Conservation (phyloP, 2,113 vertebrate species). For the Gorilla gorilla region DNA sequence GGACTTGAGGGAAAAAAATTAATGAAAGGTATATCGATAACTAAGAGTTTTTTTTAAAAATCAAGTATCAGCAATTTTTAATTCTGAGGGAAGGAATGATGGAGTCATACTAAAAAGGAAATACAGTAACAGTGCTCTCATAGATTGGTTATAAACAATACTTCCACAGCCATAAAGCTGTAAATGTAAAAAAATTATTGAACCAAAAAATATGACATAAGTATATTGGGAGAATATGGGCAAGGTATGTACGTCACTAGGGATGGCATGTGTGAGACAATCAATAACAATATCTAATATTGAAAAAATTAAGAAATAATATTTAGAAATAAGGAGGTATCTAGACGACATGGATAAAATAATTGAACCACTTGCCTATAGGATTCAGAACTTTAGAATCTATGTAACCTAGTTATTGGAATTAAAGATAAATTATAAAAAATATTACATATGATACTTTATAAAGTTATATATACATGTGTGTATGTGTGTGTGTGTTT, state of each 20-base stretch:
- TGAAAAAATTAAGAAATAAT: not conserved
- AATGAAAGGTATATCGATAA: not conserved
- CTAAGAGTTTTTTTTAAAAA: not conserved
- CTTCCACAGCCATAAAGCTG: not conserved
- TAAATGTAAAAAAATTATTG: not conserved
- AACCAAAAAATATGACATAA: not conserved
- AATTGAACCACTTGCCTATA: not conserved
- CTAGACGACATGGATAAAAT: not conserved
- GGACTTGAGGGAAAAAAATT: not conserved
- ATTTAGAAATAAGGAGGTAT: not conserved
- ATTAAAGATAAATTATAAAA: not conserved
- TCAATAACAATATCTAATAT: not conserved
- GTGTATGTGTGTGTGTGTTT: not conserved
- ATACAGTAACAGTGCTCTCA: not conserved
- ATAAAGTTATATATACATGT: not conserved
- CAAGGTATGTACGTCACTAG: not conserved
- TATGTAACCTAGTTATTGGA: not conserved
- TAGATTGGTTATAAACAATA: not conserved
- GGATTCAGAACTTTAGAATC: not conserved
- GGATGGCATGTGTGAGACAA: not conserved
- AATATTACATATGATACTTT: not conserved
- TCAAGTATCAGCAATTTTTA: not conserved
- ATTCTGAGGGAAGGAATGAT: not conserved
- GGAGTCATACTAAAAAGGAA: not conserved
- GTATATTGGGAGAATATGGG: not conserved